These are phyloP conservation scores for Proterorhinus semilunaris DNA, from an alignment of 2,113 vertebrate species.

Conservation along the genomic window DNA sequence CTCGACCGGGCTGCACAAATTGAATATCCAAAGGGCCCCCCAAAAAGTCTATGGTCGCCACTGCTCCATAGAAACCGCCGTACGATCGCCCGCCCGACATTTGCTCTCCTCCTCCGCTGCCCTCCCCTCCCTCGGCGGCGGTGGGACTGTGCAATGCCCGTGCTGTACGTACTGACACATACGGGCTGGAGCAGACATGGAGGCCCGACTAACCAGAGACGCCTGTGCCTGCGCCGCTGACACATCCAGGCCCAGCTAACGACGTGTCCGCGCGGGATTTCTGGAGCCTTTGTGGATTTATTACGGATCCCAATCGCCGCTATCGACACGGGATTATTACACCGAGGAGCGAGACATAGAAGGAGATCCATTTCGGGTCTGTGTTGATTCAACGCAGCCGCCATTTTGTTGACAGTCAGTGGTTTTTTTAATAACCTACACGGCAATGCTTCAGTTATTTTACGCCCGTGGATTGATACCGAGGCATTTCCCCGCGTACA, in stretches of 20 bases:
- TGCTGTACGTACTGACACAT: constrained; percentile 81
- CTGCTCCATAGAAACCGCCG: constrained; percentile 41
- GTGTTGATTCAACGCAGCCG: constrained; percentile 84
- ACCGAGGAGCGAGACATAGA: constrained; percentile 60
- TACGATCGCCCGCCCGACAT: constrained; percentile 65
- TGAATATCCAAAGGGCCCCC: background rate
- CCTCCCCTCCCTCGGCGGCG: constrained; percentile 55
- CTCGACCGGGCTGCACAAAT: no score
- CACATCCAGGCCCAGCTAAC: constrained; percentile 75
- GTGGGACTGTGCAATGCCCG: constrained; percentile 70
- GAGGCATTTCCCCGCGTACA: background rate
- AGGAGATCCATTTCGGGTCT: constrained; percentile 82
- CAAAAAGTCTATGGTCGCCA: background rate
- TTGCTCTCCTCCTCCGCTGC: constrained; percentile 50
- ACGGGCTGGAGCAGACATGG: constrained; percentile 82
- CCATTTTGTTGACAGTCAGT: constrained; percentile 86
- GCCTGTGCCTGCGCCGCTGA: constrained; percentile 64
- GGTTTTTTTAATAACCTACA: constrained; percentile 74
- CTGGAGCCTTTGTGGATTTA: constrained; percentile 57
- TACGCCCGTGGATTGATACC: constrained; percentile 27
- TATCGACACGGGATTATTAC: constrained; percentile 41
- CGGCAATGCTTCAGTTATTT: constrained; percentile 63
- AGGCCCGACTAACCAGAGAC: constrained; percentile 79
- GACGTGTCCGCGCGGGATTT: constrained; percentile 59
- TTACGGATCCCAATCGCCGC: constrained; percentile 54